Base-by-base conservation (phyloP, 2,797 vertebrate species). In the Loris lydekkerianus region DNA sequence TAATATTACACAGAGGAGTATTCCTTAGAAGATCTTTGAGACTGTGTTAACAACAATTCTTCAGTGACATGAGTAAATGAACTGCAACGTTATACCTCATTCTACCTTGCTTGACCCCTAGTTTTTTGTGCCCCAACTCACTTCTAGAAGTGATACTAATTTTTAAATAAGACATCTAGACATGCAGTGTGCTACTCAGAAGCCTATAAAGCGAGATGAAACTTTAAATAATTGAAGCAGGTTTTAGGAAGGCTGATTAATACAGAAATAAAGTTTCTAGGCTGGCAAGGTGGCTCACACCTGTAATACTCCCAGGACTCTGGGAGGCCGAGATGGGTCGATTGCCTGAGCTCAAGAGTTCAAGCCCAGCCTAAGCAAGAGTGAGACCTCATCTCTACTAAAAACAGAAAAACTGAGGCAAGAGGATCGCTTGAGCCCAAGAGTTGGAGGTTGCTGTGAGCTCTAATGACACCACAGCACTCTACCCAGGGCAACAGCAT, bases 111-210 rank as follows among this genome's bases (percentile, higher is more conserved):
- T 61, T 84, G 25, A 82, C 69, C 8, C 58, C 15, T 13, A 60
- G 10, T 65, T 91, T 94, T 88, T 90, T 63, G 82, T 31, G 18
- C 56, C 17, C 89, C 94, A 70, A 89, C n/a, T 63, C 31, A 85
- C 69, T 93, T 90, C 61, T 91, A 49, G 61, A 89, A 86, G 63
- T 43, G 70, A 91, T 67, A 73, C 29, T 86, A 73, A 78, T n/a
- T 91, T 31, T 21, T 75, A 67, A 69, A 67, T 4, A n/a, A 67
- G 77, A 86, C 89, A 93, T 78, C n/a, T 81, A 29, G 56, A 91
- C 7, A 58, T 9, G 5, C 14, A 61, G 10, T 20, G 10, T 40
- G 25, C 40, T 77, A 11, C 70, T 73, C 89, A 40, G 56, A 91
- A 31, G 3, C n/a, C 15, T 18, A 7, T 27, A 88, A 78, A 27